Evolutionary conservation across 1,140 invertebrate genomes (phyloP).

Genomic region (Zaprionus inermis): DNA sequence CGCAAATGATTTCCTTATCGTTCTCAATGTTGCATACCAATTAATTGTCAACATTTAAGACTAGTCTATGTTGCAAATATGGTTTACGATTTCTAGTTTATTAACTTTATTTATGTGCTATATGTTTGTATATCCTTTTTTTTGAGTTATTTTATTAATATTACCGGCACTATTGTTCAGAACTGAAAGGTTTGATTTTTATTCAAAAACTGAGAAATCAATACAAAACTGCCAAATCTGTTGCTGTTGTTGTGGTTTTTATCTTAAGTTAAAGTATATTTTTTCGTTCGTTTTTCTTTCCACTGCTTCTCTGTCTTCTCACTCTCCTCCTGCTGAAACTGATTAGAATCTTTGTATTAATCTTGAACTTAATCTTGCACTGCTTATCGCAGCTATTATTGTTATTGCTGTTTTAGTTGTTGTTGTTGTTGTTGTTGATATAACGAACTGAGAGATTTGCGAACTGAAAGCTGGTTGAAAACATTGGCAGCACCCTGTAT

Average conservation of each 20-base stretch:
- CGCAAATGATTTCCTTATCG: slow-evolving; percentile 50
- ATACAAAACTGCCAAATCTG: slow-evolving; percentile 53
- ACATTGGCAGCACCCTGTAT: slow-evolving; percentile 47
- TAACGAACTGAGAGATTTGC: slow-evolving; percentile 61
- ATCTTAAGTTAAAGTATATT: slow-evolving; percentile 17
- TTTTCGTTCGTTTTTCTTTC: slow-evolving; percentile 36
- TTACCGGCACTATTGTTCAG: slow-evolving; percentile 81
- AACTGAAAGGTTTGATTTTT: slow-evolving; percentile 54
- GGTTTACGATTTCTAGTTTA: slow-evolving; percentile 67
- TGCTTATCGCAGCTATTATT: slow-evolving; percentile 16
- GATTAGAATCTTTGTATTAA: slow-evolving; percentile 77
- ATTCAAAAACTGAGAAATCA: slow-evolving; percentile 44
- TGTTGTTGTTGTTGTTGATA: slow-evolving; percentile 55
- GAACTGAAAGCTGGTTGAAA: slow-evolving; percentile 74
- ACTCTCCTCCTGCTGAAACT: slow-evolving; percentile 49
- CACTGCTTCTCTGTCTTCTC: slow-evolving; percentile 3
- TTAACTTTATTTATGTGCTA: slow-evolving; percentile 64
- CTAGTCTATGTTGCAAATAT: slow-evolving; percentile 74
- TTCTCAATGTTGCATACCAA: slow-evolving; percentile 51
- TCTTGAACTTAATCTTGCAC: slow-evolving; percentile 56
- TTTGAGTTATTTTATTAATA: slow-evolving; percentile 64
- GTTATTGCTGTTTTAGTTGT: slow-evolving; percentile 48
- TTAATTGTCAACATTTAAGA: slow-evolving; percentile 75
- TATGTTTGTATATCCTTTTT: slow-evolving; percentile 68
- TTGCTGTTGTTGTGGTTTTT: slow-evolving; percentile 45